Base-by-base conservation (phyloP, 1,140 invertebrate genomes). In the Armadillidium nasatum region DNA sequence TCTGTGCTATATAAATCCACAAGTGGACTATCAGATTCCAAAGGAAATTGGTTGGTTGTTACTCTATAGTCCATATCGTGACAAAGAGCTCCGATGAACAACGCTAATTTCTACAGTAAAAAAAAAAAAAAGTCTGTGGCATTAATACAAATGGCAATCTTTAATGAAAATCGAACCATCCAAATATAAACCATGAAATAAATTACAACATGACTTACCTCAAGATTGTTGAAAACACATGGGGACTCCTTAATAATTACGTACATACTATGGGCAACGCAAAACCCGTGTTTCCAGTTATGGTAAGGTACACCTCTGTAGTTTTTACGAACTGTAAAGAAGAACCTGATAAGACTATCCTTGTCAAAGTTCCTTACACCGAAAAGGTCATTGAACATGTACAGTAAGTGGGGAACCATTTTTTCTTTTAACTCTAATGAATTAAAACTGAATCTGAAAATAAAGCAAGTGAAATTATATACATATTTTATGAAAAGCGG, bases 241-340 rank as follows among this genome's bases (percentile, higher is more conserved):
- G 84, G 83, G 7, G 86, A 83, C 71, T 85, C 86, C 83, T 92
- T 92, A 23, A 94, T 86, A 50, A 94, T 89, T 19, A 89, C 88
- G 82, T 91, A 94, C 88, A 93, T 92, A 11, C 90, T 88, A 83
- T 94, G 92, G 1, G 92, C 92, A 0, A 94, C 93, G 6, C 91
- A 89, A 87, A 93, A 94, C 0, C 91, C 93, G 83, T 94, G 93
- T 19, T 89, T 89, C 90, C 93, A 94, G 84, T 94, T 94, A 84
- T 94, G 93, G 87, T 89, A 93, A 0, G 91, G 90, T 0, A 94
- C 92, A 43, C 88, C 86, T 23, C 93, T 85, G 83, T 94, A 94
- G 85, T 94, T 94, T 83, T 93, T 94, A 82, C 88, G 88, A 0
- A 94, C 92, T 0, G 93, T 94, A 74, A 94, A 82, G 7, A 90